Base-by-base conservation (phyloP, 2,888 invertebrate genomes). In the Thera obeliscata region DNA sequence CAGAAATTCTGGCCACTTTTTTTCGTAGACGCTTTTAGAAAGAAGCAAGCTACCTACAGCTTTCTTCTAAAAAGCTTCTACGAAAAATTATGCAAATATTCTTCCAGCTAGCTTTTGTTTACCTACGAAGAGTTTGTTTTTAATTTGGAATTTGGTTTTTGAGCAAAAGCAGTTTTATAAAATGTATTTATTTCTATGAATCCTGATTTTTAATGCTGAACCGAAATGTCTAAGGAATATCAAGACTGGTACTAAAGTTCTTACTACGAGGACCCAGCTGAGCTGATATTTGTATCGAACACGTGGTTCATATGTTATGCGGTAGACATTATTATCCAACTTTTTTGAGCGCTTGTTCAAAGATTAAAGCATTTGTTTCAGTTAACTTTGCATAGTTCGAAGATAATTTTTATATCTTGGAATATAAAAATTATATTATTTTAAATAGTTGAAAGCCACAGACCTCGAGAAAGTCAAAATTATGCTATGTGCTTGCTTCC, bases 291-390 rank as follows among this genome's bases (percentile, higher is more conserved):
- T 49, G 55, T 22, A 22, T 22, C 71, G 67, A 58, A 60, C 36
- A 46, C 22, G 71, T 71, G 6, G 59, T 56, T 66, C 67, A 68
- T 63, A 64, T 41, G 7, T 8, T 62, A 57, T n/a, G 61, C 38
- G 35, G 61, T 35, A 41, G 52, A 46, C 56, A 50, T 9, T 49
- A 12, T 5, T 33, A 41, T 22, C 55, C n/a, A 12, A 7, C 48
- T 62, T 56, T 22, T 59, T 52, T 46, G 12, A 46, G 46, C 46
- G 22, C 36, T 38, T 7, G 33, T 61, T 11, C 9, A 50, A 41
- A 60, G 35, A 22, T 38, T 60, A 50, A 50, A 54, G 11, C 33
- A 33, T 33, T 46, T 12, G n/a, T 56, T 22, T 12, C 3, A 56
- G 41, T 38, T 8, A 22, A 22, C 43, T 43, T 38, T 38, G 12